Evolutionary conservation across 1,140 invertebrate genomes (phyloP), one percentile per base, ranked within the genome.

Genomic region (Drosophila busckii): DNA sequence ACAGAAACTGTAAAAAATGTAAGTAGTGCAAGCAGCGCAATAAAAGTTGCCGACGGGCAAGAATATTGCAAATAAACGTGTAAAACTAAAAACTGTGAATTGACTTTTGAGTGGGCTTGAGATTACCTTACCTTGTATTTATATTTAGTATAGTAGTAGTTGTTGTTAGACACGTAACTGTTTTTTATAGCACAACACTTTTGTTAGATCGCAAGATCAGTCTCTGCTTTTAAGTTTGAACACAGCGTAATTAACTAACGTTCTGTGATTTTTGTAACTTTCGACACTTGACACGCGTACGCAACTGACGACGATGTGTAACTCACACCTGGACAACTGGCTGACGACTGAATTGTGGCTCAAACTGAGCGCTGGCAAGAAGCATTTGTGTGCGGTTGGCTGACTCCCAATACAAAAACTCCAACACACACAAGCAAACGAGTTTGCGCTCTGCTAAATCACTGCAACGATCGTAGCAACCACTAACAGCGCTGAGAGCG

Each of bases 271-370:
- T 9, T 35, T 34, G 9, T 38, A 37, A 37, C 19, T 40, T 8
- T 55, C 16, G 40, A 16, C 28, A 28, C 46, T 49, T 42, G 44
- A 52, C 48, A 50, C 61, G 61, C 65, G 65, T 61, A 61, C 49
- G 54, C 48, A 48, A 68, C 61, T 65, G 46, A 46, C 55, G 56
- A 70, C 70, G 62, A n/a, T 82, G 49, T 70, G 73, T 83, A 76
- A 68, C 76, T 83, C 67, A 71, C 82, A 82, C 82, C 70, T 85
- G 73, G 82, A 70, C 73, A 65, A 82, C 82, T 82, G 59, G 70
- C 80, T 65, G 73, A 84, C 73, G 82, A 85, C 82, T 85, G 82
- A 85, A 68, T 84, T 85, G 65, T 71, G 49, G 54, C 63, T 68
- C 56, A 65, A 56, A 62, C 48, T 56, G 48, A 63, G 59, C 60